Evolutionary conservation across 2,113 vertebrate species (phyloP).

Genomic region (Pseudorasbora parva): DNA sequence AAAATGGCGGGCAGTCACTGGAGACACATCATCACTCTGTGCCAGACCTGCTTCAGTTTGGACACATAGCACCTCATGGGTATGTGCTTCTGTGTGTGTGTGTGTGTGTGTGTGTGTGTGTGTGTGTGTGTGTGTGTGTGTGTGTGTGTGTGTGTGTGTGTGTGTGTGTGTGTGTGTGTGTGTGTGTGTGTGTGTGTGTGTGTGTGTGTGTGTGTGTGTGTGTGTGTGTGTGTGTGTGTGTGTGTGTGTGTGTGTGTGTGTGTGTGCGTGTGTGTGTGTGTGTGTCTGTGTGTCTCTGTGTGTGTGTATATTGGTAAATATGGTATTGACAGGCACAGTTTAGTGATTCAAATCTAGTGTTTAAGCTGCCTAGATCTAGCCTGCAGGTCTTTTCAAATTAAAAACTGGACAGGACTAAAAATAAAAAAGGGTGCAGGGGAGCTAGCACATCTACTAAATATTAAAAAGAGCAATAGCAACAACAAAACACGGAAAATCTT

Average conservation of each 20-base stretch:
- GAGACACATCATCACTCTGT: slow-evolving; percentile 45
- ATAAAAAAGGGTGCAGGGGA: background rate
- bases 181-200: slow-evolving; percentile 4
- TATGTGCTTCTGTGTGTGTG: slow-evolving; percentile 36
- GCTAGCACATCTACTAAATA: background rate
- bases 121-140: slow-evolving; percentile 4
- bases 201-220: slow-evolving; percentile 8
- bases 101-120: slow-evolving; percentile 1
- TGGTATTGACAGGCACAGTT: slow-evolving; percentile 44
- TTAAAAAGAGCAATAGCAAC: background rate
- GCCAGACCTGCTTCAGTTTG: slow-evolving; percentile 40
- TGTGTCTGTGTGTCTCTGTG: too few species aligned
- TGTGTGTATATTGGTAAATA: slow-evolving; percentile 8
- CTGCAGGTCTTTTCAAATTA: slow-evolving; percentile 43
- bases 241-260: slow-evolving; percentile 1
- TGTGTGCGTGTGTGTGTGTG: slow-evolving; percentile 21
- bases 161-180: background rate
- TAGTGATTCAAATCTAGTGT: slow-evolving; percentile 48
- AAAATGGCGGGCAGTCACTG: slow-evolving; percentile 38
- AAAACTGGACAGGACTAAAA: background rate
- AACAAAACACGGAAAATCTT: background rate
- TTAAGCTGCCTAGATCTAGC: slow-evolving; percentile 44
- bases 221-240: background rate
- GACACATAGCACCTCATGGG: slow-evolving; percentile 8
- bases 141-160: slow-evolving; percentile 8